Evolutionary conservation across 2,797 vertebrate species (phyloP), one percentile per base, ranked within the genome.

Genomic region (Clamator glandarius): DNA sequence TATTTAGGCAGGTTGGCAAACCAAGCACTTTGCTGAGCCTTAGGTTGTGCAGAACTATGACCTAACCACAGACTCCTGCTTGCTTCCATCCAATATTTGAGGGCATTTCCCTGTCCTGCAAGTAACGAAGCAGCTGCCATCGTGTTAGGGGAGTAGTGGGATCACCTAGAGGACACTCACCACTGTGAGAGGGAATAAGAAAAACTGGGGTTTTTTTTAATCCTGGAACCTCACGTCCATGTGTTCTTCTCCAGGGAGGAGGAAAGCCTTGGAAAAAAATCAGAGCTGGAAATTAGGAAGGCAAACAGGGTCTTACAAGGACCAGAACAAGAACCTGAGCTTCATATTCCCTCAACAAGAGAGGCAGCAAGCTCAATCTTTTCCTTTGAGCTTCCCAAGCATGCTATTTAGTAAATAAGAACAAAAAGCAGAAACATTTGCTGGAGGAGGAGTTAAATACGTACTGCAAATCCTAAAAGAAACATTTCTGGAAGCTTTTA

Each of bases 401-500:
- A 8, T 55, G 42, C 13, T 42, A 5, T 68, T 85, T 24, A 70
- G 67, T 29, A 84, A 76, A 35, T 42, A 87, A 92, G 89, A 90
- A 35, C 39, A 87, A 91, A 90, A 90, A 17, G 42, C 41, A 76
- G 35, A 87, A 84, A 63, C 5, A 21, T 59, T 85, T 74, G 64
- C 41, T 79, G 36, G 79, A 94, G 48, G 39, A 85, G 92, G 48
- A 84, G 63, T 66, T 92, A 80, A 92, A 85, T 35, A 54, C 19
- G 29, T n/a, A 58, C 28, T 51, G 52, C 44, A 80, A 74, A 62
- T 54, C 52, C 79, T 87, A 64, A 77, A 92, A 85, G 68, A 57
- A 90, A 46, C 66, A 52, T 83, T 91, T 92, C 68, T 87, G 76
- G 61, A 59, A 70, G 79, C 82, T 93, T 81, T 89, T 73, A 73